phyloP scores from a whole-genome alignment of 1,140 invertebrate species.

The Pseudachorutes palmiensis region DNA sequence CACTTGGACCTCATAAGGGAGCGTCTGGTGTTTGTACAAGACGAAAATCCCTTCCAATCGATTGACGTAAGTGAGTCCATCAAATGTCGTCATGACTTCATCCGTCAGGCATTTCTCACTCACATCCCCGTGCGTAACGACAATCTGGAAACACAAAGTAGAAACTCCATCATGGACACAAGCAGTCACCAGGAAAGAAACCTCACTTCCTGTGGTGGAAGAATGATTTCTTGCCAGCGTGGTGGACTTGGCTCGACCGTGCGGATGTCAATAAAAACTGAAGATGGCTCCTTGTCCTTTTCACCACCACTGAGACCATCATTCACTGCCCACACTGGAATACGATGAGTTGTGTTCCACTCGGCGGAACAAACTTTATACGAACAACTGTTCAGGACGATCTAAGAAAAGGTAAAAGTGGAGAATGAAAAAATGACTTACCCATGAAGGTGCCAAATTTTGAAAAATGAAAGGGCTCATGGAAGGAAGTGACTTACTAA shows the following conservation, averaged over 20 bases:
- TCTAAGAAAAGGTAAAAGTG: slow-evolving; percentile 18
- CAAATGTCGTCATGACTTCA: slow-evolving; percentile 35
- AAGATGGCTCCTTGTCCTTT: slow-evolving; percentile 13
- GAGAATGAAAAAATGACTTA: background rate
- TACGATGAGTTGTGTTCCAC: slow-evolving; percentile 37
- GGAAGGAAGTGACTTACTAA: slow-evolving; percentile 18
- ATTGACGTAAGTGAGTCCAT: slow-evolving; percentile 35
- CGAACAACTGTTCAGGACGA: slow-evolving; percentile 32
- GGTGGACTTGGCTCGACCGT: slow-evolving; percentile 31
- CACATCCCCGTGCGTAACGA: slow-evolving; percentile 33
- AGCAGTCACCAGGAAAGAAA: background rate
- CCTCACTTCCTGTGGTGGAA: slow-evolving; percentile 35
- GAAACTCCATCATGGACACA: background rate
- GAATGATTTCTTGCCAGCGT: slow-evolving; percentile 32
- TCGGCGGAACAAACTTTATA: slow-evolving; percentile 38
- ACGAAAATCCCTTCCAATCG: slow-evolving; percentile 36
- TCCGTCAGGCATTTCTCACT: slow-evolving; percentile 31
- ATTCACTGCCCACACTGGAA: slow-evolving; percentile 36
- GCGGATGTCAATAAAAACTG: slow-evolving; percentile 29
- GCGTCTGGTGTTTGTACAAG: slow-evolving; percentile 32
- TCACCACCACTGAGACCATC: slow-evolving; percentile 34
- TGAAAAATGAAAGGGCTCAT: background rate
- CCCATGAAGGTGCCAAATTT: background rate
- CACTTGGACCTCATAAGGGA: slow-evolving; percentile 38
- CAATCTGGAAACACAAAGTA: slow-evolving; percentile 22